phyloP scores from a whole-genome alignment of 35 echinoderm and acorn worm genomes.

The Ptychodera flava region DNA sequence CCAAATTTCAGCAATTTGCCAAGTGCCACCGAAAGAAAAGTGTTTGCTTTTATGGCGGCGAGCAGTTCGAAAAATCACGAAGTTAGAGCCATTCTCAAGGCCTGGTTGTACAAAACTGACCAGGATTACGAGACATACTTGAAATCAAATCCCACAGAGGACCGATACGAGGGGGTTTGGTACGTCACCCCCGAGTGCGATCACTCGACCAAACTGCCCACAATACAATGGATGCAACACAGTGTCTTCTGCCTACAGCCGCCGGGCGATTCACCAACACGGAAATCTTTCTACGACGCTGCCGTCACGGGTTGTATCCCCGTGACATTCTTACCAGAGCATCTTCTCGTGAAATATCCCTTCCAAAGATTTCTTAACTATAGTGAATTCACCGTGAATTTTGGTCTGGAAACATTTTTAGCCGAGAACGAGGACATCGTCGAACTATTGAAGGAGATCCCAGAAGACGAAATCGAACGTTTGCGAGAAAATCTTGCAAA shows the following conservation, averaged over 20 bases:
- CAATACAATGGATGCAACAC: slow-evolving; percentile 63
- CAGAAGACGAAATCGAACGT: slow-evolving; percentile 29
- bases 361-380: slow-evolving; percentile 48
- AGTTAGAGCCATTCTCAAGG: slow-evolving; percentile 43
- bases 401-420: slow-evolving; percentile 49
- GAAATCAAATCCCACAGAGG: slow-evolving; percentile 4
- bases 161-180: slow-evolving; percentile 40
- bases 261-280: slow-evolving; percentile 46
- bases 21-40: slow-evolving; percentile 25
- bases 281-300: slow-evolving; percentile 65
- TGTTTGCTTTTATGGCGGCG: slow-evolving; percentile 46
- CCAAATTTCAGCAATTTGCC: not conserved
- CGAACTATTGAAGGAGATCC: slow-evolving; percentile 28
- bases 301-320: slow-evolving; percentile 60
- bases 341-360: slow-evolving; percentile 34
- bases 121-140: slow-evolving; percentile 31
- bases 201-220: slow-evolving; percentile 37
- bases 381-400: slow-evolving; percentile 39
- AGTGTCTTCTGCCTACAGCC: slow-evolving; percentile 56
- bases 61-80: slow-evolving; percentile 52
- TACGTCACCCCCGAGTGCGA: slow-evolving; percentile 55
- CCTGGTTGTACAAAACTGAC: slow-evolving; percentile 30
- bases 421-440: slow-evolving; percentile 30
- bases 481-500: slow-evolving; percentile 37
- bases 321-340: slow-evolving; percentile 47